Evolutionary conservation across 2,888 invertebrate species (phyloP), one percentile per base, ranked within the genome.

Genomic region (Steromphala cineraria): DNA sequence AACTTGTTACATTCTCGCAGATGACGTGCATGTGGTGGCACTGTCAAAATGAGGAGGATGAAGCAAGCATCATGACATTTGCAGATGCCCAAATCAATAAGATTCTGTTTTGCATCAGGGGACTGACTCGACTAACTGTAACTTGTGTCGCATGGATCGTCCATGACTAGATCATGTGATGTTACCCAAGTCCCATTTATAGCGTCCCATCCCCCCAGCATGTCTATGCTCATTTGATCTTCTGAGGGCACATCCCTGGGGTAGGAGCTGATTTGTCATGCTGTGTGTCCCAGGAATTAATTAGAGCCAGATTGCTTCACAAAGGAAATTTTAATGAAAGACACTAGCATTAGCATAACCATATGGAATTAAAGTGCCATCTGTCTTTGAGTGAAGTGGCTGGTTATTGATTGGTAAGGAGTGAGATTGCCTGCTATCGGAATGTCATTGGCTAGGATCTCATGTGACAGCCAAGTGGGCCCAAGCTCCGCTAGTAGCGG

Each of bases 271-370:
- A 36, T 31, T 71, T 71, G 71, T 71, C 71, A 71, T 71, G 62
- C 62, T 75, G 79, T 75, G 67, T 81, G 79, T 82, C 76, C 40
- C 53, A 55, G 53, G 82, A 75, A 80, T 82, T 82, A 82, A 82
- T 80, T 82, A 82, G 67, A 46, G 56, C 78, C 75, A 55, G 67
- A 77, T 77, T 52, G 77, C 55, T 53, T 78, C 77, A 80, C 80
- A 80, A 82, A 78, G 82, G 78, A 80, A 75, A 80, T 53, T 82
- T 82, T 80, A 82, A 82, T 75, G 80, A 80, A 77, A 80, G 71
- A 77, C 80, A 80, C 71, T 53, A 28, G 77, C 80, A 71, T 77
- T 53, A 77, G 80, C 80, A 77, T 77, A 53, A 46, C 31, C 75
- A 62, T 62, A 28, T 62, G 62, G 46, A 78, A 62, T 77, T 78